These are phyloP conservation scores for Okapia johnstoni DNA, from an alignment of 2,113 vertebrate genomes.

Conservation along the genomic window DNA sequence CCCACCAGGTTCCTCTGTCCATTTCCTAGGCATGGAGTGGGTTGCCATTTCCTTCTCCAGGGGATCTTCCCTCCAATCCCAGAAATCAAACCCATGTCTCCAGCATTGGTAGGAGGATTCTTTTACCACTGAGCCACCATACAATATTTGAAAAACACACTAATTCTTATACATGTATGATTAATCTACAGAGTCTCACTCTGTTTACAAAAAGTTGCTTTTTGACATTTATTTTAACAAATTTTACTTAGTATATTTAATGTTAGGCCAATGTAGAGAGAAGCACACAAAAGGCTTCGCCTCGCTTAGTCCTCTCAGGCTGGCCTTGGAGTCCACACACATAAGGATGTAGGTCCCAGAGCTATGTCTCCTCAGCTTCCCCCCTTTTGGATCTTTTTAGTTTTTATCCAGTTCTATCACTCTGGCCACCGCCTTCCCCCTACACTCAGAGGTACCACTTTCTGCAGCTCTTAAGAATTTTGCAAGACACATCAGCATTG, in stretches of 20 bases:
- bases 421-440: background rate
- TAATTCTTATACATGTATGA: background rate
- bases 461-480: background rate
- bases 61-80: background rate
- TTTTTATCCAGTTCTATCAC: background rate
- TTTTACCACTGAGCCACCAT: background rate
- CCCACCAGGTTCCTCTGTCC: background rate
- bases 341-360: background rate
- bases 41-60: background rate
- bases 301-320: background rate
- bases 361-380: accelerated
- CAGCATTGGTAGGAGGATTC: background rate
- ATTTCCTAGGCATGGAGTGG: background rate
- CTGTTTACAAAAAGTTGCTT: background rate
- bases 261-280: background rate
- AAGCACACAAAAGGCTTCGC: background rate
- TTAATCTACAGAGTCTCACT: background rate
- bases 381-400: background rate
- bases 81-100: background rate
- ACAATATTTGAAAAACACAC: background rate
- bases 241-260: background rate
- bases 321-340: background rate
- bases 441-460: background rate
- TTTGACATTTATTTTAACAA: background rate
- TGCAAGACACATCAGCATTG: background rate